Base-by-base conservation (phyloP, 2,113 vertebrate species). In the Chaenogobius annularis region DNA sequence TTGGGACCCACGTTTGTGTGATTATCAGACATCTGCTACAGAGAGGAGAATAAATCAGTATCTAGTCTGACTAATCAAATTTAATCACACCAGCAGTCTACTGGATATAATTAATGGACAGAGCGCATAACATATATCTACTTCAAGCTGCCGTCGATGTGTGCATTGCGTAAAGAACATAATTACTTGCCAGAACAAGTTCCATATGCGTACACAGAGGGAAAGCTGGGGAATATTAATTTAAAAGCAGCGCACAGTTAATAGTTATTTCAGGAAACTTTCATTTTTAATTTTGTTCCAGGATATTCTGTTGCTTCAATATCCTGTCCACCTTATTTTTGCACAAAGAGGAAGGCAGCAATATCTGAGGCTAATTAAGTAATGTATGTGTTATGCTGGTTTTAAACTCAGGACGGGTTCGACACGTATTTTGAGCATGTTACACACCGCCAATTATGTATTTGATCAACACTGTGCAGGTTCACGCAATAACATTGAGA, bases 21-120 rank as follows among this genome's bases (percentile, higher is more conserved):
- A 85, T 88, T 88, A 89, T 88, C 79, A 84, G 81, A 89, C 91
- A 91, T 91, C 90, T 93, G 92, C 72, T 83, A 46, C 70, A n/a
- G 65, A 68, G 37, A 73, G 52, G 81, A 80, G 83, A 82, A 87
- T 91, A 90, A 88, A 91, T 91, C 88, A 81, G 78, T 68, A 85
- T 74, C 85, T 80, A 80, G 82, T 90, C 83, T 75, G 72, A 85
- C 86, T 88, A 87, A 91, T 91, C 86, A 88, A 77, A 87, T 89
- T 78, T 82, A 90, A 91, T 89, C 79, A 84, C 79, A 68, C 58
- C 62, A 78, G 70, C 80, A 74, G 75, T 64, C 70, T 75, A 66
- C 72, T 82, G 84, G 75, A 81, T 66, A 69, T 87, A 86, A 89
- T 88, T 88, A 86, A 87, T 80, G 77, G 88, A 71, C 78, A 66